Evolutionary conservation across 2,888 invertebrate genomes (phyloP), one percentile per base, ranked within the genome.

Genomic region (Lapara coniferarum): DNA sequence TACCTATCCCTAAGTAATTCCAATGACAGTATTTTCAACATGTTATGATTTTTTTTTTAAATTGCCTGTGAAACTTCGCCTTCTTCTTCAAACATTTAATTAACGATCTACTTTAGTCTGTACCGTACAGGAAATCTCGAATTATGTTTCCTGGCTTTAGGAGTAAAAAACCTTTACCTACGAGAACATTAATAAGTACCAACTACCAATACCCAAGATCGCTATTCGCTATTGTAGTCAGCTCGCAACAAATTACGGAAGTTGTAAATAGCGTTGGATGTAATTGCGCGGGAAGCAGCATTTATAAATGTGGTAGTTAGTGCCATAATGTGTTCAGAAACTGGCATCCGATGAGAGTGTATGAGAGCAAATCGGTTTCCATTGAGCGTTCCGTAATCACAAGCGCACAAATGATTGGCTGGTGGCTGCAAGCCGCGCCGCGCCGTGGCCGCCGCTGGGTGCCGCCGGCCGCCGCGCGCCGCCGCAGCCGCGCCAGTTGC

Each of bases 351-450:
- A 85, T 25, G 63, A 63, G 63, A 63, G 49, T 63, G 49, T 63
- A 19, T 63, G 63, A 63, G 63, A 85, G 85, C 84, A 87, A 89
- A 88, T 88, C 63, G 85, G 86, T 82, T 81, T 80, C 81, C 84
- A 88, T 86, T 86, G 87, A 88, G 84, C 79, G 84, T 82, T 84
- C 81, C 78, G 84, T 89, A 91, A 91, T 91, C 88, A 89, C 84
- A 83, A 81, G 78, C 75, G 79, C 80, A 81, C 85, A 88, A 91
- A 90, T 89, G 87, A 89, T 88, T 85, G 81, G 80, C 19, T 55
- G 19, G 75, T 77, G 75, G 75, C 70, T 73, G 73, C 72, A 12
- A 67, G 37, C 52, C 51, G 68, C 71, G 70, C 71, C 46, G 46
- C 74, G 71, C 70, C 71, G 14, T n/a, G 10, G 59, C 59, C 46